Evolutionary conservation across 2,888 invertebrate species (phyloP).

Genomic region (Drosophila niveifrons): DNA sequence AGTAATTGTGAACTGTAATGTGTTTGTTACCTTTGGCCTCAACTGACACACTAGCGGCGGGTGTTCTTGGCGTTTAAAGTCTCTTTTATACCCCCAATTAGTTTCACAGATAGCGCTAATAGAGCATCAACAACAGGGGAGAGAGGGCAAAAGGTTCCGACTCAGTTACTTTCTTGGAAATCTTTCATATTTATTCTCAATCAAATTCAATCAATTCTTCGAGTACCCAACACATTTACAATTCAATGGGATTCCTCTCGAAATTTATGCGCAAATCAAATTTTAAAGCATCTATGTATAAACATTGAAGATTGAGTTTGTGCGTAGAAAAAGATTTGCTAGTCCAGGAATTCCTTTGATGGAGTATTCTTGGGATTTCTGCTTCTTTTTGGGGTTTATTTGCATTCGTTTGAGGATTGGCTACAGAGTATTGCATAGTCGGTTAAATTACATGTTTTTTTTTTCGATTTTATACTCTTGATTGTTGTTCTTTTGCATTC

Average conservation of each 20-base stretch:
- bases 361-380: not conserved
- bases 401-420: not conserved
- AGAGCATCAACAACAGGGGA: not conserved
- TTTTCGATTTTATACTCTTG: too few relatives aligned
- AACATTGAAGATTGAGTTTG: conserved; percentile 19
- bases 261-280: conserved; percentile 57
- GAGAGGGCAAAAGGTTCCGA: not conserved
- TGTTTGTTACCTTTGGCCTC: conserved; percentile 68
- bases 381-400: not conserved
- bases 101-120: conserved; percentile 70
- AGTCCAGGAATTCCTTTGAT: not conserved
- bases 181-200: conserved; percentile 7
- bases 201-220: conserved; percentile 48
- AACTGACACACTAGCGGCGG: conserved; percentile 54
- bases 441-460: not conserved
- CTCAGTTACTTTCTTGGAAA: not conserved
- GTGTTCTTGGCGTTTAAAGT: conserved; percentile 50
- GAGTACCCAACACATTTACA: conserved; percentile 37
- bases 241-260: conserved; percentile 41
- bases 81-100: conserved; percentile 85
- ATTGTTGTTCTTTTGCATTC: too few relatives aligned
- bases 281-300: conserved; percentile 22
- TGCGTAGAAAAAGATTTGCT: conserved; percentile 8
- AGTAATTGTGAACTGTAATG: conserved; percentile 73
- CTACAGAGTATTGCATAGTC: not conserved